These are phyloP conservation scores for Drosophila sproati DNA, from an alignment of 1,140 invertebrate species.

Conservation along the genomic window DNA sequence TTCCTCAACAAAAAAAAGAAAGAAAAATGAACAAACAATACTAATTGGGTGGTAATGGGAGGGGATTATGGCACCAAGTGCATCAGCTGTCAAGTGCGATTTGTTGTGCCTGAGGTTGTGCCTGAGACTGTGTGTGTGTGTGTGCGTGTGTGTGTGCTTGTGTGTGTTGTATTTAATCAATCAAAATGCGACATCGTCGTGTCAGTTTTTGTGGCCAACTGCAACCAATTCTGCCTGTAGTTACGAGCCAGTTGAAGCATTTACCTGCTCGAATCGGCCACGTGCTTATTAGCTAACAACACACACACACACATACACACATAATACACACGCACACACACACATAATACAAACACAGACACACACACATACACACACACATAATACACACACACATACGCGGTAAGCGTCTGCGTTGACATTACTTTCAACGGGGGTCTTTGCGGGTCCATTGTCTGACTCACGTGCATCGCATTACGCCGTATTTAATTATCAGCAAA, in stretches of 20 bases:
- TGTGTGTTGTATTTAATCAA: conserved; percentile 65
- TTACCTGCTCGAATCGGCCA: conserved; percentile 41
- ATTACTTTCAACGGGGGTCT: conserved; percentile 10
- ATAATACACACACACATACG: not conserved
- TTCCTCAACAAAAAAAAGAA: not conserved
- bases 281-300: conserved; percentile 50
- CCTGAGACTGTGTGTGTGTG: conserved; percentile 15
- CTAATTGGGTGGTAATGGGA: conserved; percentile 29
- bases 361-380: conserved; percentile 7
- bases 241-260: conserved; percentile 43
- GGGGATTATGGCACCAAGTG: conserved; percentile 17
- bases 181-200: conserved; percentile 51
- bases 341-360: not conserved
- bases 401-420: conserved; percentile 10
- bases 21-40: conserved; percentile 39
- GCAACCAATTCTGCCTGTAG: not conserved
- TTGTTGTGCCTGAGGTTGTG: too few species aligned
- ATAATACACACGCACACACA: not conserved
- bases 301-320: conserved; percentile 4
- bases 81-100: conserved; percentile 44
- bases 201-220: conserved; percentile 37
- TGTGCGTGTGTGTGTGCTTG: conserved; percentile 33
- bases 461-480: conserved; percentile 40
- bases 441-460: conserved; percentile 41
- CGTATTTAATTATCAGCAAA: conserved; percentile 31